phyloP scores from a whole-genome alignment of 2,888 invertebrate species.

The Hypercompe scribonia region DNA sequence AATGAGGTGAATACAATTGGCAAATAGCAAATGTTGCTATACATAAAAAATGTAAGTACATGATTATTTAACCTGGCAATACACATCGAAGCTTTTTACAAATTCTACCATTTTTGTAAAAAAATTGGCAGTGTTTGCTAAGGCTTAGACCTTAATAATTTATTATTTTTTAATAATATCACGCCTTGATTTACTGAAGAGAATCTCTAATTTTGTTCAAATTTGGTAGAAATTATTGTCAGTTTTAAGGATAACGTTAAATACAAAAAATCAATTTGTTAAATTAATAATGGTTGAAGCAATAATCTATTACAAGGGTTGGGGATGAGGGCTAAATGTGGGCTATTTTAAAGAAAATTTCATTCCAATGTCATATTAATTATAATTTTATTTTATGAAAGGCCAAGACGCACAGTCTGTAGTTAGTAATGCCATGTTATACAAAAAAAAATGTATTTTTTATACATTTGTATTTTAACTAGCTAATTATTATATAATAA shows the following conservation, averaged over 20 bases:
- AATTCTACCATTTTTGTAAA: background rate
- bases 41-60: conserved; percentile 48
- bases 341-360: too few species aligned
- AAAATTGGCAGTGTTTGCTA: conserved; percentile 5
- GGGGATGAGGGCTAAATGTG: too few species aligned
- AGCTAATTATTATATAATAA: conserved; percentile 10
- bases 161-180: too few species aligned
- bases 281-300: too few species aligned
- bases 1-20: conserved; percentile 40
- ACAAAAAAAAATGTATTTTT: background rate
- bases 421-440: background rate
- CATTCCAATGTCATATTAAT: too few species aligned
- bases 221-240: too few species aligned
- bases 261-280: too few species aligned
- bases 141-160: background rate
- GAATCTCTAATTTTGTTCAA: too few species aligned
- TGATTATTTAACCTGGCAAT: conserved; percentile 33
- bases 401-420: background rate
- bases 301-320: too few species aligned
- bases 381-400: too few species aligned
- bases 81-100: conserved; percentile 24
- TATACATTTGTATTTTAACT: background rate
- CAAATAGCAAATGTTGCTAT: conserved; percentile 47
- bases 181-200: too few species aligned
- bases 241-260: too few species aligned